Evolutionary conservation across 2,113 vertebrate species (phyloP), one percentile per base, ranked within the genome.

Genomic region (Osmerus eperlanus): DNA sequence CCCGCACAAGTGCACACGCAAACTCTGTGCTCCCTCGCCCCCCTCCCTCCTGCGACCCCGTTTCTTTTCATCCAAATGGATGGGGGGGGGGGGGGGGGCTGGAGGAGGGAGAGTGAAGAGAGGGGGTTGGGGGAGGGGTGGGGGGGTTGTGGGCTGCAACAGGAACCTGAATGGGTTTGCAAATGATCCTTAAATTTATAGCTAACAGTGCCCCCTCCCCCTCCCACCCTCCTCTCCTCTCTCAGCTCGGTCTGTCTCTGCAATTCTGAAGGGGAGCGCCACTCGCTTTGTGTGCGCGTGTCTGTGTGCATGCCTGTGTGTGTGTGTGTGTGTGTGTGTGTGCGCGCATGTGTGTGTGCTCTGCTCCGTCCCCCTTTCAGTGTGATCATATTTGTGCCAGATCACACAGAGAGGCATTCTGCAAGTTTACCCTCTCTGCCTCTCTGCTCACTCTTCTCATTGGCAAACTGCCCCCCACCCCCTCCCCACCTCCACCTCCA

Each of bases 51-150:
- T 67, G 65, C 61, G 63, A 68, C 78, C 85, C 78, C 77, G 84
- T 90, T 90, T 90, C 85, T 92, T 92, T 92, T 91, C 88, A 91
- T 62, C 60, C 78, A 81, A 86, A 84, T 81, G 81, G 76, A 54
- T 64, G 47, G 59, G 61, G 56, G 69, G 56, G 12, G 11, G 66
- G 66, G 59, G 29, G 56, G 55, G 56, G 54, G 73, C 61, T 56
- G 81, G 15, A 47, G 56, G 65, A 32, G 73, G 77, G 58, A 21
- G 19, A 8, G 21, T 7, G 41, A 53, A 28, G 83, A 74, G 47
- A 63, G 55, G 29, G 58, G 54, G 70, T 59, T 23, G 23, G 23
- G 23, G 23, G 65, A 21, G 21, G 58, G 56, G 47, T 72, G 28
- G 75, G 73, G 41, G 23, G 70, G 58, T 47, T 47, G 9, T 47